Percentiles rank a stretch among this genome's conserved stretches.
phyloP scores from a whole-genome alignment of 1,140 invertebrate species.

The Papilio xuthus region DNA sequence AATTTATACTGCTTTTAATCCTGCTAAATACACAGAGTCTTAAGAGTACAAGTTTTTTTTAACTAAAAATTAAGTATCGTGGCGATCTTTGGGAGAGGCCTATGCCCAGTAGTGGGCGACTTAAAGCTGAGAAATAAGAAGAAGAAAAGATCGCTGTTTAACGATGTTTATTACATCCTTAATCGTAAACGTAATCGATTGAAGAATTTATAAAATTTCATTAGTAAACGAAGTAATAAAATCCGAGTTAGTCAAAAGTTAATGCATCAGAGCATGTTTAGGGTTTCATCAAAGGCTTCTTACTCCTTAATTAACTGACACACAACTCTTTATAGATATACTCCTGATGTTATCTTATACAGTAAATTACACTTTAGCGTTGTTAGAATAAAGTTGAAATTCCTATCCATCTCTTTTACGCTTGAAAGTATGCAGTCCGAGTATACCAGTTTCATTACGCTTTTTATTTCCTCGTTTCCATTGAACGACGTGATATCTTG shows the following conservation, averaged over 20 bases:
- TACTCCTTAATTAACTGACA: conserved; percentile 38
- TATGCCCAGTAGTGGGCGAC: too few relatives aligned
- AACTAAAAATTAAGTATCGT: background rate
- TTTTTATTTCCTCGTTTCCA: conserved; percentile 24
- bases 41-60: background rate
- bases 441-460: conserved; percentile 35
- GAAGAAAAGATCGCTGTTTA: too few relatives aligned
- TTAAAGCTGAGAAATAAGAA: too few relatives aligned
- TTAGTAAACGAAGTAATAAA: conserved; percentile 36
- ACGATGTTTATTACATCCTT: conserved; percentile 6
- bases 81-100: too few relatives aligned
- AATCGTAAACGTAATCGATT: background rate
- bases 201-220: conserved; percentile 14
- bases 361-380: background rate
- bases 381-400: background rate
- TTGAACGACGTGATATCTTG: conserved; percentile 7
- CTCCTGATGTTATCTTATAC: background rate
- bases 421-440: conserved; percentile 32
- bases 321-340: conserved; percentile 30
- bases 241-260: conserved; percentile 28
- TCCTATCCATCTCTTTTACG: background rate
- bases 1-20: background rate
- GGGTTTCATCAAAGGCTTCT: conserved; percentile 38
- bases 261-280: conserved; percentile 38
- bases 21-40: background rate